phyloP scores from a whole-genome alignment of 2,113 vertebrate genomes.

The Pomatostomus ruficeps region DNA sequence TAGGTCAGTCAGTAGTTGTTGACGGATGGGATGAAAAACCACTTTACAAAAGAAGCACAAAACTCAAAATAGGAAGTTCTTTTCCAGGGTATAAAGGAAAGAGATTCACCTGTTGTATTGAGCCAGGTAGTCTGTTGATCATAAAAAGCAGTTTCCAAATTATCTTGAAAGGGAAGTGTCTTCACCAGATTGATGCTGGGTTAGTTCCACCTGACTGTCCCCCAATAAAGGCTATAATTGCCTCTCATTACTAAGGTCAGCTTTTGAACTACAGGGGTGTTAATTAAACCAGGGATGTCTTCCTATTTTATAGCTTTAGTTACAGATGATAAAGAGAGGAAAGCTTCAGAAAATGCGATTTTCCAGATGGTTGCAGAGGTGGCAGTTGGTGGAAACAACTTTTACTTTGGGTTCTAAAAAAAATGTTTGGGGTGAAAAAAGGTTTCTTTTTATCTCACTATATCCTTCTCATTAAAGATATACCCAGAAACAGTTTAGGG shows the following conservation, averaged over 20 bases:
- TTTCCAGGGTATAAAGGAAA: neutral
- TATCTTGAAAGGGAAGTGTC: neutral
- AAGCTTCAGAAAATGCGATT: conserved; percentile 51
- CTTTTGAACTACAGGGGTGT: conserved; percentile 53
- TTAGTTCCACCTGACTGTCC: conserved; percentile 56
- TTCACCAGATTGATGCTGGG: conserved; percentile 1
- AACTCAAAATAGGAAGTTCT: neutral
- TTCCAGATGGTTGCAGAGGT: conserved; percentile 51
- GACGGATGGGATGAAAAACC: neutral
- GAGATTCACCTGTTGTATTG: neutral
- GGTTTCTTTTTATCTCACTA: neutral
- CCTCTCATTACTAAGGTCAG: conserved; percentile 56
- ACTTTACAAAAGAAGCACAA: neutral
- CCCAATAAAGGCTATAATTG: conserved; percentile 48
- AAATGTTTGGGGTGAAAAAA: conserved; percentile 8
- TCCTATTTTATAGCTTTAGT: conserved; percentile 52
- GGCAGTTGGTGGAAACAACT: conserved; percentile 49
- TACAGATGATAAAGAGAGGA: conserved; percentile 49
- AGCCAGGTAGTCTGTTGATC: neutral
- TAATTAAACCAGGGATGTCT: conserved; percentile 50
- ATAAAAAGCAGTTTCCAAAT: conserved; percentile 23
- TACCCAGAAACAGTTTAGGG: neutral
- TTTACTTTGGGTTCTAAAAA: conserved; percentile 8
- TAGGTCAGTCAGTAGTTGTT: neutral
- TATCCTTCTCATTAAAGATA: neutral